These are phyloP conservation scores for Philonicus albiceps DNA, from an alignment of 2,888 invertebrate species.

Conservation along the genomic window DNA sequence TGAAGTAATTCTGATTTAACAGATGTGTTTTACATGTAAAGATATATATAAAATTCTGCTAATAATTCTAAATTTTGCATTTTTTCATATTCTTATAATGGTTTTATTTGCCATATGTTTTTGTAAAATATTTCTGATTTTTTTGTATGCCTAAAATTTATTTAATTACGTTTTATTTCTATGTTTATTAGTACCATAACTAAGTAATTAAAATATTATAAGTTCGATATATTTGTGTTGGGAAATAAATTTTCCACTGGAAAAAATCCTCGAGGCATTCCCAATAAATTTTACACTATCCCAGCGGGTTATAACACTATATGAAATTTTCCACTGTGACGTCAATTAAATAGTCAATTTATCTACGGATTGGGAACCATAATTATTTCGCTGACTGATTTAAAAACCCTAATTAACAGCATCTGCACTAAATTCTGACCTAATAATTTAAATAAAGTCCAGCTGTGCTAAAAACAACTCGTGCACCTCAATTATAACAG, in stretches of 20 bases:
- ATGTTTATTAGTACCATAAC: too few species aligned
- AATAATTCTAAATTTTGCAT: neutral
- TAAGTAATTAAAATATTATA: neutral
- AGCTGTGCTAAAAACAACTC: neutral
- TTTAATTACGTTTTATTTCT: too few species aligned
- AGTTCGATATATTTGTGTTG: neutral
- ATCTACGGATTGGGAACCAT: neutral
- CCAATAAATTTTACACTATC: neutral
- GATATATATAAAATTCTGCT: too few species aligned
- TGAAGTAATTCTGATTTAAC: too few species aligned
- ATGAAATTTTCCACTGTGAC: neutral
- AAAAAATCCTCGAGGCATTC: neutral
- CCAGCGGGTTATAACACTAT: neutral
- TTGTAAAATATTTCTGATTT: too few species aligned
- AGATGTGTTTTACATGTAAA: too few species aligned
- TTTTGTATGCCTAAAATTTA: too few species aligned
- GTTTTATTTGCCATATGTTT: too few species aligned
- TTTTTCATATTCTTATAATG: neutral
- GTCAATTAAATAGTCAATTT: neutral
- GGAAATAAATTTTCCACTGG: neutral
- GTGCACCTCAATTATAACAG: neutral
- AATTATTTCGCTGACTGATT: neutral
- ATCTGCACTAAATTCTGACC: constrained; percentile 19
- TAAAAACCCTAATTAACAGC: constrained; percentile 12
- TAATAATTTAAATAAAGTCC: constrained; percentile 27